Evolutionary conservation across 2,113 vertebrate species (phyloP).

Genomic region (Ailurus styani): DNA sequence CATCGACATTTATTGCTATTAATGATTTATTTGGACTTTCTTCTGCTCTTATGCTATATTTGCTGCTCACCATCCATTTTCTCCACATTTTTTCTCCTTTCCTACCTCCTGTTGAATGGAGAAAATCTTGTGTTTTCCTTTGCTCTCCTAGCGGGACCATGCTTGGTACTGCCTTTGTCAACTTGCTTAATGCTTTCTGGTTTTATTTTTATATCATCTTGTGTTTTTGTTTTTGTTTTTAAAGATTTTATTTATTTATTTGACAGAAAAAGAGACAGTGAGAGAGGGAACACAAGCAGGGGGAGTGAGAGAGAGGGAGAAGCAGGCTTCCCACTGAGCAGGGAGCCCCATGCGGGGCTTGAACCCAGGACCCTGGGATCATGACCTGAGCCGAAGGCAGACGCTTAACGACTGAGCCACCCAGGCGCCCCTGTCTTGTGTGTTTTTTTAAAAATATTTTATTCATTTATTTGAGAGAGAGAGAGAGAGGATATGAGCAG

Average conservation of each 20-base stretch:
- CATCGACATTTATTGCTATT: background rate
- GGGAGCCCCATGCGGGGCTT: accelerated
- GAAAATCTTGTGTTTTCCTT: background rate
- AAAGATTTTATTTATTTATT: background rate
- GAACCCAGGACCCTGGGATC: too few species aligned
- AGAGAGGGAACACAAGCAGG: too few species aligned
- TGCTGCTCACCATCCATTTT: background rate
- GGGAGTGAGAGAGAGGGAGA: too few species aligned
- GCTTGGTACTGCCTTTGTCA: background rate
- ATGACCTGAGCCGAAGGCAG: too few species aligned
- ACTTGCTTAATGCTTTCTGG: background rate
- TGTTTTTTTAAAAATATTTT: background rate
- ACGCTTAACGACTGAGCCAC: too few species aligned
- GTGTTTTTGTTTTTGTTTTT: background rate
- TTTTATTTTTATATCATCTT: background rate
- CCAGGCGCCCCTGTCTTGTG: too few species aligned
- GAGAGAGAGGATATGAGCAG: too few species aligned
- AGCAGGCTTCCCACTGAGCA: too few species aligned
- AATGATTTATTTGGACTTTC: background rate
- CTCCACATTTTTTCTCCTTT: background rate
- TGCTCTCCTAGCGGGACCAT: background rate
- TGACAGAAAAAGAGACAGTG: too few species aligned
- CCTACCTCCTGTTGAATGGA: background rate
- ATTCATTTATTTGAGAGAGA: too few species aligned
- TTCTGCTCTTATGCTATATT: background rate